phyloP scores from a whole-genome alignment of 2,113 vertebrate species.

The Zapus hudsonius region DNA sequence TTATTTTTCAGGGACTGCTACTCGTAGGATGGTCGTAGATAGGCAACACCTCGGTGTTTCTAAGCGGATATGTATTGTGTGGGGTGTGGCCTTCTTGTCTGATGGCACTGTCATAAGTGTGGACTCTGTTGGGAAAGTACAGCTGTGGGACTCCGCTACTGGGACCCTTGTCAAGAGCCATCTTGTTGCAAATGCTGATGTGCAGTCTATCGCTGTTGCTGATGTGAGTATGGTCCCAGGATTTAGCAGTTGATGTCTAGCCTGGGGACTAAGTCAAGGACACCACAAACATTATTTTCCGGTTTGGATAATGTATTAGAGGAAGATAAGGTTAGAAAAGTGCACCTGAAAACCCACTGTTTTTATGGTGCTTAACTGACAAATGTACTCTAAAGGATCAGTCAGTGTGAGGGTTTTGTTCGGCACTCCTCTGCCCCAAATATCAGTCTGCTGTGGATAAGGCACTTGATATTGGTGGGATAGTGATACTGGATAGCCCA shows the following conservation, averaged over 20 bases:
- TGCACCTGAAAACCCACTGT: neutral
- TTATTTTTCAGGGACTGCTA: constrained; percentile 84
- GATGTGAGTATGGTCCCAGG: constrained; percentile 84
- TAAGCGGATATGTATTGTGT: constrained; percentile 90
- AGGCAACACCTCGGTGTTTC: constrained; percentile 79
- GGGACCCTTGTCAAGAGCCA: constrained; percentile 91
- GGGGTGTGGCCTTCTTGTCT: constrained; percentile 92
- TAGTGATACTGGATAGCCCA: neutral
- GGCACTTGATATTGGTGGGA: neutral
- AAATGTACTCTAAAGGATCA: neutral
- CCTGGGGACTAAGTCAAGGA: neutral
- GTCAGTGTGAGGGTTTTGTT: constrained; percentile 10
- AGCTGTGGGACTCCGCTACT: constrained; percentile 93
- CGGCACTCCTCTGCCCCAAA: neutral
- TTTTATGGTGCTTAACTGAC: neutral
- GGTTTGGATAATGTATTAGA: neutral
- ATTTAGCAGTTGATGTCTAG: neutral
- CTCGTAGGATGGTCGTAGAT: constrained; percentile 91
- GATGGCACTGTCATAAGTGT: constrained; percentile 90
- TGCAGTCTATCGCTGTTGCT: constrained; percentile 88
- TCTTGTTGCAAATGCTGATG: constrained; percentile 89
- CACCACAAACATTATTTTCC: neutral
- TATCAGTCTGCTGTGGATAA: neutral
- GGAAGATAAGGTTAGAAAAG: neutral
- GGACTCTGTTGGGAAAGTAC: constrained; percentile 94